Evolutionary conservation across 1,140 invertebrate species (phyloP).

Genomic region (Littorina saxatilis): DNA sequence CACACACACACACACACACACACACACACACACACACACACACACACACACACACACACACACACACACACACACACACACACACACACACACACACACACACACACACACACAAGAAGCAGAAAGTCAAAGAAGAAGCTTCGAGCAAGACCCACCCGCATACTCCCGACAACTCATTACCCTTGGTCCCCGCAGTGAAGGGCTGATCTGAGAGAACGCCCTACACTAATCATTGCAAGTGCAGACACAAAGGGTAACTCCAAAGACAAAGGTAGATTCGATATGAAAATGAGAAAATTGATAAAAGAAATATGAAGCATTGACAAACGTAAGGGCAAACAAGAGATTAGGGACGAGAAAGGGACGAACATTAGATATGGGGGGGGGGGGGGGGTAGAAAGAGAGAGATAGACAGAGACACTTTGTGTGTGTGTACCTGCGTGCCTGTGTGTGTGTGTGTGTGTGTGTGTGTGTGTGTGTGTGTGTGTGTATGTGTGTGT

Average conservation of each 20-base stretch:
- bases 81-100: slow-evolving; percentile 6
- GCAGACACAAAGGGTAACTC: too few relatives aligned
- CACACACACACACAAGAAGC: neutral
- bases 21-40: neutral
- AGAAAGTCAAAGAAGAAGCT: neutral
- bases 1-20: neutral
- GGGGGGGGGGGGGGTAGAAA: neutral
- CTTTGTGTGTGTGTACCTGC: too few relatives aligned
- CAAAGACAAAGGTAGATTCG: neutral
- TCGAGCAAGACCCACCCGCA: neutral
- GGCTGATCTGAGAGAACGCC: too few relatives aligned
- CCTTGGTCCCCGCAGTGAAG: too few relatives aligned
- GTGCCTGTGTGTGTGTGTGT: too few relatives aligned
- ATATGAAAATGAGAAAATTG: neutral
- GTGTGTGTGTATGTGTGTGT: too few relatives aligned
- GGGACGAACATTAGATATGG: neutral
- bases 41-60: neutral
- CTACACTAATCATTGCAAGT: too few relatives aligned
- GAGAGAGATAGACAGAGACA: neutral
- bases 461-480: slow-evolving; percentile 8
- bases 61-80: neutral
- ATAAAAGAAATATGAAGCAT: neutral
- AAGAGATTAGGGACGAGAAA: neutral
- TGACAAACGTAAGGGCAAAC: neutral
- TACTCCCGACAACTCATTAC: too few relatives aligned